Evolutionary conservation across 2,797 vertebrate genomes (phyloP).

Genomic region (Falco rusticolus): DNA sequence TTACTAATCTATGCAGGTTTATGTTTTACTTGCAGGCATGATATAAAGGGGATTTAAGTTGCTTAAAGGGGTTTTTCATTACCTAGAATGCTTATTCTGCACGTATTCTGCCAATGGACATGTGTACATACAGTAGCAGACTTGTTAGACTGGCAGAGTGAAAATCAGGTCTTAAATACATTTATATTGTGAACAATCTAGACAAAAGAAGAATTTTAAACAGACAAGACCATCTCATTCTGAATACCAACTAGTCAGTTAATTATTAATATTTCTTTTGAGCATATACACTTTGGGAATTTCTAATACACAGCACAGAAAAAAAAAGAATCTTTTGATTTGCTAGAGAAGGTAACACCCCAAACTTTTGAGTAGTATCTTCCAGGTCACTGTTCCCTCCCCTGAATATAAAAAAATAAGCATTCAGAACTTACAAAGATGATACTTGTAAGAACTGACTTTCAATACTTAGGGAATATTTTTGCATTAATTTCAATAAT

Average conservation of each 20-base stretch:
- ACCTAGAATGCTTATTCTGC: not conserved
- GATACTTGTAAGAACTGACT: not conserved
- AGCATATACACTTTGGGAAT: not conserved
- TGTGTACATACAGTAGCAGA: not conserved
- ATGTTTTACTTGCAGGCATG: not conserved
- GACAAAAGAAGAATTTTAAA: constrained; percentile 50
- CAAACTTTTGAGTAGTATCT: not conserved
- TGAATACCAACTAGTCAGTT: constrained; percentile 44
- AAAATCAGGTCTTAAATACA: not conserved
- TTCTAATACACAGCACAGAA: not conserved
- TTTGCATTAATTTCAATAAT: not conserved
- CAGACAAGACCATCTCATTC: constrained; percentile 28
- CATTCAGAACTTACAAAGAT: not conserved
- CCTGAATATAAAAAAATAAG: not conserved
- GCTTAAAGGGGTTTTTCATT: not conserved
- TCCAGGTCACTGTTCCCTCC: not conserved
- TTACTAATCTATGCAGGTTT: not conserved
- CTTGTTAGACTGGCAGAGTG: not conserved
- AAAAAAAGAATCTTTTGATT: not conserved
- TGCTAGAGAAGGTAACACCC: not conserved
- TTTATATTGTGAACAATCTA: constrained; percentile 50
- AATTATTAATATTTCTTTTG: constrained; percentile 58
- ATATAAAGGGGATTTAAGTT: not conserved
- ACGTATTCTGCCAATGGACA: not conserved
- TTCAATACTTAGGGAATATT: not conserved